Evolutionary conservation across 2,888 invertebrate species (phyloP).

Genomic region (Exocentrus adspersus): DNA sequence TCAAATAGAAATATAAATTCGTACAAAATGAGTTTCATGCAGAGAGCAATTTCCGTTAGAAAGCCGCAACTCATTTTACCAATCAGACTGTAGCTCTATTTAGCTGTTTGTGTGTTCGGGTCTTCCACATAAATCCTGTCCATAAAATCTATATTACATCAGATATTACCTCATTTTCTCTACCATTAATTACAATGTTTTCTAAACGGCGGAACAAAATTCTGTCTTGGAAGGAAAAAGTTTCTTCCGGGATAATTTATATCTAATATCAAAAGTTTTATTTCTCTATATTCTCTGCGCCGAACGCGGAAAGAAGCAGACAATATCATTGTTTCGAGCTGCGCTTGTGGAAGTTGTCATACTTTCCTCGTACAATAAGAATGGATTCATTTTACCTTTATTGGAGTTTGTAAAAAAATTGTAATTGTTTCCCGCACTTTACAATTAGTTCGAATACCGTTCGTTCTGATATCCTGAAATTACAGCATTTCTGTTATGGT

Average conservation of each 20-base stretch:
- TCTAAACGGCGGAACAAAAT: conserved; percentile 5
- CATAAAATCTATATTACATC: conserved; percentile 22
- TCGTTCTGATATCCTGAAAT: neutral
- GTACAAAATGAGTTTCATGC: too few relatives aligned
- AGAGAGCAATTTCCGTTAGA: too few relatives aligned
- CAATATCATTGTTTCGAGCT: neutral
- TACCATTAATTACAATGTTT: conserved; percentile 25
- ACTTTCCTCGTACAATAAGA: neutral
- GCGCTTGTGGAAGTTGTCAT: neutral
- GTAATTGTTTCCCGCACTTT: neutral
- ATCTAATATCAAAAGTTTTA: conserved; percentile 25
- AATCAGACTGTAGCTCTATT: too few relatives aligned
- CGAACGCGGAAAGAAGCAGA: neutral
- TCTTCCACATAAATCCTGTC: neutral
- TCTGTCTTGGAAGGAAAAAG: conserved; percentile 12
- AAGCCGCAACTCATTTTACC: too few relatives aligned
- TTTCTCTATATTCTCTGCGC: conserved; percentile 1
- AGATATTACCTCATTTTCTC: conserved; percentile 23
- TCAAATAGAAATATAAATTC: too few relatives aligned
- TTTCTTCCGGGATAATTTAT: conserved; percentile 24
- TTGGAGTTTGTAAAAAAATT: neutral
- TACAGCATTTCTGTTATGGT: too few relatives aligned
- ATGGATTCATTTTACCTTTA: neutral
- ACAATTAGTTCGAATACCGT: neutral
- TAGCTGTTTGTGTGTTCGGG: too few relatives aligned